Base-by-base conservation (phyloP, 1,140 invertebrate species). In the Lucilia cuprina region DNA sequence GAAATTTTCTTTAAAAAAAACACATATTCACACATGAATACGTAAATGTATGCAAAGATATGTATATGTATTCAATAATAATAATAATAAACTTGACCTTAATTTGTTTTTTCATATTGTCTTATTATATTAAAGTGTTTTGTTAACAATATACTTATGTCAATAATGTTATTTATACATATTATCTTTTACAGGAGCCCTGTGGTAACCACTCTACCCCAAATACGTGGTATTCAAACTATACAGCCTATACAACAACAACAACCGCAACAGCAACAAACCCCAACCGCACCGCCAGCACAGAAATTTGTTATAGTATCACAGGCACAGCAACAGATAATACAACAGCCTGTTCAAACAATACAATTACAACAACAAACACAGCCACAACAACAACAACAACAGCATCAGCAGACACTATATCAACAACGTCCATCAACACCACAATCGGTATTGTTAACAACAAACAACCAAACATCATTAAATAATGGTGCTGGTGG, bases 261-360 rank as follows among this genome's bases (percentile, higher is more conserved):
- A 55, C 77, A 80, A 19, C 75, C 17, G 35, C 75, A 78, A 5
- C 75, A 78, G 17, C 75, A 35, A 78, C 75, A 78, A 35, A 78
- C 75, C 14, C 75, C 75, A 49, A n/a, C 65, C 65, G 4, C 65
- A 21, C 65, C 65, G 10, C 65, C 77, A 49, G 12, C 41, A 9
- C 89, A 88, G 55, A 90, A 90, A 85, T 89, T 88, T 82, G 89
- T 90, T 34, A 90, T 90, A n/a, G 87, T 90, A 9, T 87, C 88
- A 2, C 89, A 89, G 75, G 86, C 89, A n/a, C 85, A 87, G 70
- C 88, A 88, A 83, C 83, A 82, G 50, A 82, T 82, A 25, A 82
- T 49, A 12, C 55, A 30, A 74, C 84, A 78, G 21, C 74, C 77
- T 55, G 65, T 70, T 70, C 65, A 70, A 70, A 70, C 65, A 12